Conservation (phyloP, 2,113 vertebrate genomes). For the Taxidea taxus region DNA sequence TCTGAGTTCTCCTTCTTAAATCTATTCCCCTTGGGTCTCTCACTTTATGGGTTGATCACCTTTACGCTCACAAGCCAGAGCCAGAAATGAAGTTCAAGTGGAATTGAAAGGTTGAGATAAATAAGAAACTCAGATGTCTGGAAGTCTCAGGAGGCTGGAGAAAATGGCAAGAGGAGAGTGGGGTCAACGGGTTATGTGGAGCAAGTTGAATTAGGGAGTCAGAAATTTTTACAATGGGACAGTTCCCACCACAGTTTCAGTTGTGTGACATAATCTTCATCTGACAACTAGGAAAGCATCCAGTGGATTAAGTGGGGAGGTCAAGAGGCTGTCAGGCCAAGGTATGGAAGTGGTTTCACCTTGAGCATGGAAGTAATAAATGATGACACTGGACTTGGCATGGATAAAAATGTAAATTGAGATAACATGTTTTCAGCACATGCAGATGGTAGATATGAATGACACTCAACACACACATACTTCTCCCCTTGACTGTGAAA, state of each 20-base stretch:
- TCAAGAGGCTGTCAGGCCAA: neutral
- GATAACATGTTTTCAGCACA: accelerated
- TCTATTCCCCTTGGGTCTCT: neutral
- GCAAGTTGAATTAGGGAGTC: neutral
- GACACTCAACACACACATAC: neutral
- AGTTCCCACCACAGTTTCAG: neutral
- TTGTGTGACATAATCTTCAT: accelerated
- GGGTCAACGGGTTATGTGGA: too few relatives aligned
- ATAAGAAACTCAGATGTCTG: neutral
- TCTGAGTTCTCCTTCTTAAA: neutral
- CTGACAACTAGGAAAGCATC: too few relatives aligned
- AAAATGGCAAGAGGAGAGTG: neutral
- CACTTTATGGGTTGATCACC: neutral
- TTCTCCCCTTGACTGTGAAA: neutral
- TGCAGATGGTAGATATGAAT: accelerated
- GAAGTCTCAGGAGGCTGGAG: neutral
- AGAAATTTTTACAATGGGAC: neutral
- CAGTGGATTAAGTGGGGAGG: neutral
- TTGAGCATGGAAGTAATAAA: neutral
- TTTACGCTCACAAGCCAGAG: neutral
- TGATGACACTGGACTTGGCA: neutral
- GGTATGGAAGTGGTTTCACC: neutral
- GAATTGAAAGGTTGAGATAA: neutral
- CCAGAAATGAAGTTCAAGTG: neutral
- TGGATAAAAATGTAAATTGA: neutral